Base-by-base conservation (phyloP, 1,140 invertebrate species). In the Ceratina australensis region DNA sequence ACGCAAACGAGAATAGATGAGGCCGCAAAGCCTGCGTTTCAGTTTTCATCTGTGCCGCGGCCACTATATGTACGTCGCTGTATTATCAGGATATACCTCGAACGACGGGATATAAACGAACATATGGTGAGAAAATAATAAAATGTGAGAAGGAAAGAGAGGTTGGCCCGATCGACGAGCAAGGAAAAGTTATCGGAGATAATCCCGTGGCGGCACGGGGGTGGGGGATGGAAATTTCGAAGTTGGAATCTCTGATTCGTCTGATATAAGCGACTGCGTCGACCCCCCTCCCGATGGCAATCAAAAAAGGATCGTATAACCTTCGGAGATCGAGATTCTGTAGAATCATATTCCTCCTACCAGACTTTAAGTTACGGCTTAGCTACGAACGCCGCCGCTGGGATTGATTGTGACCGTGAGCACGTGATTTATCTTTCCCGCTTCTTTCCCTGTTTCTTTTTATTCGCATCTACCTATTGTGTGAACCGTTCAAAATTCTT, bases 221-320 rank as follows among this genome's bases (percentile, higher is more conserved):
- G 10, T 24, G 8, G 52, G 12, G 66, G 67, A 72, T 50, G 50
- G 50, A 74, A 79, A 82, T 74, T 69, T 73, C 22, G 52, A 47
- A 42, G 28, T 24, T 18, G 18, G 50, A 64, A 67, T 54, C 33
- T 71, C 22, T 78, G 61, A 79, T 82, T 67, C 60, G 60, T 72
- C 26, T 61, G 60, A 68, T 64, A 80, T 71, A 77, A 69, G 71
- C 68, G 64, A 65, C 66, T 59, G 57, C 54, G 71, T 77, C 33
- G 33, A 10, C 2, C 10, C 33, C 33, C 33, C 54, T 42, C 22
- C 33, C 72, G 82, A 69, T 50, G 60, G 79, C 86, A 89, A 90
- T 90, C 85, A 88, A 89, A 88, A 89, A 86, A 81, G 87, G 86
- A 90, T 90, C 79, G 73, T 80, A 78, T 80, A 73, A 80, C 54